Evolutionary conservation across 2,888 invertebrate genomes (phyloP).

Genomic region (Hoplodrina ambigua): DNA sequence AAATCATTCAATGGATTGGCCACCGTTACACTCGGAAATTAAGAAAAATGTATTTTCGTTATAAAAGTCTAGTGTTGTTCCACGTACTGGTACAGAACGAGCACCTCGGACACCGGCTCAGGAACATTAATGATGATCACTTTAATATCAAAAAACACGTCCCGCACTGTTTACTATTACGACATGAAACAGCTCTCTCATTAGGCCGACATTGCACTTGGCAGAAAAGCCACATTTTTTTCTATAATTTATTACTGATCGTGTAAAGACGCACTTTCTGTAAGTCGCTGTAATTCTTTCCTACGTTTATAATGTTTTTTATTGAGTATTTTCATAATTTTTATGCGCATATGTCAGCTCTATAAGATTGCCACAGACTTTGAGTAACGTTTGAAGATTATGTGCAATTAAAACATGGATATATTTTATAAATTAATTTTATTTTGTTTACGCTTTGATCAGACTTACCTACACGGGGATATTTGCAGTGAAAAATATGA

Average conservation of each 20-base stretch:
- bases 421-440: conserved; percentile 38
- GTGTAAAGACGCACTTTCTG: conserved; percentile 45
- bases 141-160: conserved; percentile 45
- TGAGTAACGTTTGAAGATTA: conserved; percentile 55
- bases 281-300: conserved; percentile 29
- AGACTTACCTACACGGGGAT: conserved; percentile 12
- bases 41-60: neutral
- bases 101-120: conserved; percentile 12
- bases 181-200: conserved; percentile 51
- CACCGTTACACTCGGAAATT: too few relatives aligned
- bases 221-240: conserved; percentile 57
- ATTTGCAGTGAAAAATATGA: conserved; percentile 17
- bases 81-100: neutral
- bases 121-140: conserved; percentile 37
- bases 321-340: conserved; percentile 58
- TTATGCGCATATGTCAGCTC: conserved; percentile 33
- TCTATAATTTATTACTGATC: conserved; percentile 55
- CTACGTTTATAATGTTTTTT: conserved; percentile 48
- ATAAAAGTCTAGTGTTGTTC: conserved; percentile 1
- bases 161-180: conserved; percentile 36
- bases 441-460: conserved; percentile 36
- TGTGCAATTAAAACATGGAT: conserved; percentile 31
- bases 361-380: conserved; percentile 50
- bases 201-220: conserved; percentile 63
- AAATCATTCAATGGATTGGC: neutral